These are phyloP conservation scores for Deroptyus accipitrinus DNA, from an alignment of 2,113 vertebrate species.

Conservation along the genomic window DNA sequence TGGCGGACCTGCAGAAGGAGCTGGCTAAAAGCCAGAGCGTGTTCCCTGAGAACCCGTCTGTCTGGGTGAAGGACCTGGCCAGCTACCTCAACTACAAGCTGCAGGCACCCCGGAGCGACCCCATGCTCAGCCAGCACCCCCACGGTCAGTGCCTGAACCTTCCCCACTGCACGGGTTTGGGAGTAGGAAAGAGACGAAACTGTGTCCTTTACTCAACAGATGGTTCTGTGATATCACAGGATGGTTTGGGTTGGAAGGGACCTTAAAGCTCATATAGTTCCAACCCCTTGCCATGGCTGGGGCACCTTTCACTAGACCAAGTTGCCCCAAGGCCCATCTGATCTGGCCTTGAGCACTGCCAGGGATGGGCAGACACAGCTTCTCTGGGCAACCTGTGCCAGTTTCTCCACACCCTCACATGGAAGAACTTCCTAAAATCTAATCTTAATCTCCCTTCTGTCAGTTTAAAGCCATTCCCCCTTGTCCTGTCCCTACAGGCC, in stretches of 20 bases:
- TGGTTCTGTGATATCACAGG: neutral
- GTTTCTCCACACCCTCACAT: neutral
- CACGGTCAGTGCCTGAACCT: conserved; percentile 74
- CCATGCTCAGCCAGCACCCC: conserved; percentile 86
- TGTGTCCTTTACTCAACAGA: rapidly evolving
- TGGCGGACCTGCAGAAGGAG: conserved; percentile 87
- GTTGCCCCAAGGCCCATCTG: neutral
- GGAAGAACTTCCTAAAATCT: neutral
- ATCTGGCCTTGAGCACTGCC: neutral
- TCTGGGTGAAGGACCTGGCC: conserved; percentile 97
- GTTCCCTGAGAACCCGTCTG: conserved; percentile 88
- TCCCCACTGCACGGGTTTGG: neutral
- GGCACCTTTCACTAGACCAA: neutral
- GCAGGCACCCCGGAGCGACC: conserved; percentile 80
- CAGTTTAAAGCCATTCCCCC: neutral
- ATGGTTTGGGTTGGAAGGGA: neutral
- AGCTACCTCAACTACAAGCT: conserved; percentile 94
- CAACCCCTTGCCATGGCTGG: neutral
- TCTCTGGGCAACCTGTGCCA: neutral
- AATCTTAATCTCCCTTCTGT: neutral
- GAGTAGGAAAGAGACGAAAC: neutral
- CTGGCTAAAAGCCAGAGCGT: conserved; percentile 85
- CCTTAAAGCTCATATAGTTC: neutral
- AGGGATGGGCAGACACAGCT: neutral
- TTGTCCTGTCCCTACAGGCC: neutral